Evolutionary conservation across 2,888 invertebrate species (phyloP).

Genomic region (Tachina fera): DNA sequence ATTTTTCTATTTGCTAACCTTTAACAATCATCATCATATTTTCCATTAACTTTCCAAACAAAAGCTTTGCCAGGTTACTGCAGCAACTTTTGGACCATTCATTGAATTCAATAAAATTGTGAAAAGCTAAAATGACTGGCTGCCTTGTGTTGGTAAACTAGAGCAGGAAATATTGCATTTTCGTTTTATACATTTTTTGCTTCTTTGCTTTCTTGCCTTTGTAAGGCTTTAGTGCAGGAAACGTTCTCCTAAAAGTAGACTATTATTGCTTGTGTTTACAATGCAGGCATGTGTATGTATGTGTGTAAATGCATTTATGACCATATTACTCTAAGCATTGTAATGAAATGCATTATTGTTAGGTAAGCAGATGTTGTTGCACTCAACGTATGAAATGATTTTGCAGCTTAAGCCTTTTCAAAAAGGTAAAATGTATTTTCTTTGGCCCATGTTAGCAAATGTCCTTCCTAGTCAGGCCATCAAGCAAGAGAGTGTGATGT

Average conservation of each 20-base stretch:
- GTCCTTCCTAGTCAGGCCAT: background rate
- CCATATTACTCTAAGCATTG: background rate
- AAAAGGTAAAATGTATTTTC: slow-evolving; percentile 8
- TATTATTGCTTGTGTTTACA: slow-evolving; percentile 12
- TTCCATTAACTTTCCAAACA: background rate
- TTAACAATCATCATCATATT: slow-evolving; percentile 7
- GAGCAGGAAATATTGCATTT: slow-evolving; percentile 34
- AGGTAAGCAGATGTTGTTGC: slow-evolving; percentile 42
- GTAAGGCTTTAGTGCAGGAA: slow-evolving; percentile 31
- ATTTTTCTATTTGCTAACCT: background rate
- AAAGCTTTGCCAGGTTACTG: background rate
- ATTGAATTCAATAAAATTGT: slow-evolving; percentile 38
- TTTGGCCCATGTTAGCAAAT: background rate
- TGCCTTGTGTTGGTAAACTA: background rate
- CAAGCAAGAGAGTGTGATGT: background rate
- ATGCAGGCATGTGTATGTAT: background rate
- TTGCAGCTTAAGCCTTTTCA: slow-evolving; percentile 21
- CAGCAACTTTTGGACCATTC: slow-evolving; percentile 16
- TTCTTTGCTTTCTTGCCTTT: background rate
- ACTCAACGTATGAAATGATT: background rate
- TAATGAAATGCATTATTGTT: slow-evolving; percentile 44
- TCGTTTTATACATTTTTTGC: no score
- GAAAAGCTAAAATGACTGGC: slow-evolving; percentile 11
- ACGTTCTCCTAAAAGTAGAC: slow-evolving; percentile 19
- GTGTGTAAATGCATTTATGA: background rate